These are phyloP conservation scores for Spea hammondii DNA, from an alignment of 2,797 vertebrate species.

Conservation along the genomic window DNA sequence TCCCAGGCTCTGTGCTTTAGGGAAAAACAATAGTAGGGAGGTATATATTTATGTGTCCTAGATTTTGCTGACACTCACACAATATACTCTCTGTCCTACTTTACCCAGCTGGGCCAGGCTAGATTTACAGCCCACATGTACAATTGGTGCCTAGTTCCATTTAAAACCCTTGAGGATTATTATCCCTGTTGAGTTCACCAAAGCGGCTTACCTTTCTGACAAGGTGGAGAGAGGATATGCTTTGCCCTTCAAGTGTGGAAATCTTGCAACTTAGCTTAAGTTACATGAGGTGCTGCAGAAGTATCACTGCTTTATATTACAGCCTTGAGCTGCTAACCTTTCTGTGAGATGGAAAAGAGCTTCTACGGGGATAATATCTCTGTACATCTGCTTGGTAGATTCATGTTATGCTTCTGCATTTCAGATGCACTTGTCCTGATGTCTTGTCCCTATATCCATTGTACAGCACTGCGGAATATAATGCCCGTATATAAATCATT, in stretches of 20 bases:
- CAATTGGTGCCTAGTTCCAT: conserved; percentile 74
- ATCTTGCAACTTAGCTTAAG: conserved; percentile 44
- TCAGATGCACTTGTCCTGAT: conserved; percentile 14
- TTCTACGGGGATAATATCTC: conserved; percentile 8
- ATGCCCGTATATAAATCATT: background rate
- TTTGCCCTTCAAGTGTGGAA: conserved; percentile 71
- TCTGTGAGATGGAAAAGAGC: conserved; percentile 23
- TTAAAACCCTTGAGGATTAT: conserved; percentile 80
- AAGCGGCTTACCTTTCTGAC: conserved; percentile 81
- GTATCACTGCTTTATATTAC: conserved; percentile 24
- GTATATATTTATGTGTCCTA: conserved; percentile 49
- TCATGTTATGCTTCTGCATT: conserved; percentile 16
- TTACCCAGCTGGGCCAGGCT: conserved; percentile 69
- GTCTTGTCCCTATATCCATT: conserved; percentile 2
- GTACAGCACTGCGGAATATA: conserved; percentile 7
- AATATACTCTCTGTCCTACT: conserved; percentile 73
- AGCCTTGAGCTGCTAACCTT: conserved; percentile 36
- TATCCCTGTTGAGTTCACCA: conserved; percentile 80
- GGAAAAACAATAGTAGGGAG: conserved; percentile 31
- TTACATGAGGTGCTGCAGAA: conserved; percentile 39
- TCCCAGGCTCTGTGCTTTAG: conserved; percentile 15
- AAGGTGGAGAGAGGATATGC: conserved; percentile 74
- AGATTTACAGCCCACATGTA: conserved; percentile 70
- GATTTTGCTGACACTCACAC: conserved; percentile 74
- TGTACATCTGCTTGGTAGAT: conserved; percentile 23